Evolutionary conservation across 1,140 invertebrate species (phyloP).

Genomic region (Micrasema minimum): DNA sequence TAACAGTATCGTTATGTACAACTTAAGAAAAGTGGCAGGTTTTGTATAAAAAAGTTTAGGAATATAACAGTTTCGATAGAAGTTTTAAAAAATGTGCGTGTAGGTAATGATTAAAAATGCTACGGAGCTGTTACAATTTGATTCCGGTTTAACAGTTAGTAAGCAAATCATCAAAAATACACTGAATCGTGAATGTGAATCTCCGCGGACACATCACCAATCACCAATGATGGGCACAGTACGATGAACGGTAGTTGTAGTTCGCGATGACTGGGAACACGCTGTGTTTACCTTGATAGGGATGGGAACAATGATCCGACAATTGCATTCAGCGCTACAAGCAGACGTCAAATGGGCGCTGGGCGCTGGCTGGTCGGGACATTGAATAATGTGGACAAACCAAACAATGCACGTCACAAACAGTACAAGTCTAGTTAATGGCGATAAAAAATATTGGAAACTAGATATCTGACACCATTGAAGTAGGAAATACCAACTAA

Average conservation of each 20-base stretch:
- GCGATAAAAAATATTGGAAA: too few relatives aligned
- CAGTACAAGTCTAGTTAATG: slow-evolving; percentile 1
- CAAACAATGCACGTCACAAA: background rate
- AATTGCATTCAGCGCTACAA: slow-evolving; percentile 25
- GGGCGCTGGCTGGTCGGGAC: slow-evolving; percentile 19
- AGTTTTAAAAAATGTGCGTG: too few relatives aligned
- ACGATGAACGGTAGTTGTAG: background rate
- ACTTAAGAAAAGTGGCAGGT: too few relatives aligned
- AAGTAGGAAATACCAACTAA: too few relatives aligned
- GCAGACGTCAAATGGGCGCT: slow-evolving; percentile 21
- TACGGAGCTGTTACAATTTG: too few relatives aligned
- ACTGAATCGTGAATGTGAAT: background rate
- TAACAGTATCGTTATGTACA: too few relatives aligned
- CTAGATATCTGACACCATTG: too few relatives aligned
- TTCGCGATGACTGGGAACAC: background rate
- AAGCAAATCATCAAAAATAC: background rate
- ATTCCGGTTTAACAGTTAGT: too few relatives aligned
- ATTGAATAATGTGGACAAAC: slow-evolving; percentile 1
- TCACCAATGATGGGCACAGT: background rate
- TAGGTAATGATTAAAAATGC: too few relatives aligned
- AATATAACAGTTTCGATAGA: too few relatives aligned
- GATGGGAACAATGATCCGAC: slow-evolving; percentile 27
- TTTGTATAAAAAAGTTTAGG: too few relatives aligned
- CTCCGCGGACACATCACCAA: background rate
- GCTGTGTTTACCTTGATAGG: slow-evolving; percentile 6